Conservation (phyloP, 2,113 vertebrate genomes). For the Sprattus sprattus region DNA sequence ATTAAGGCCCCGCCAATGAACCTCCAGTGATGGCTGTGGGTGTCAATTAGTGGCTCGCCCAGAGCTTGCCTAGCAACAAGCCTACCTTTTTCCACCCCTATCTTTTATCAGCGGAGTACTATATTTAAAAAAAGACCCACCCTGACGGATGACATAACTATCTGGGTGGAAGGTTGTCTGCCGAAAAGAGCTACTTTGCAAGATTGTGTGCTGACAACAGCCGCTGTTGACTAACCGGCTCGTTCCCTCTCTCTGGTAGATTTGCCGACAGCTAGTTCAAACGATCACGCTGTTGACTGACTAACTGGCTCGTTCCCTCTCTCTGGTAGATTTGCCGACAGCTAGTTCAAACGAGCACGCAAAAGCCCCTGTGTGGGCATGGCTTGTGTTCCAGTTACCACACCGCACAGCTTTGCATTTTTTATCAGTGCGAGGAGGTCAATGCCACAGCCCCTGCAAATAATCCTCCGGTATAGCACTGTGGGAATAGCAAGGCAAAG, state of each 20-base stretch:
- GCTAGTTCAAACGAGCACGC: background rate
- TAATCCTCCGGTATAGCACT: constrained; percentile 19
- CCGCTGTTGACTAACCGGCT: background rate
- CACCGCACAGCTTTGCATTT: background rate
- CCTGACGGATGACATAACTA: background rate
- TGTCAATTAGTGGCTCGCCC: background rate
- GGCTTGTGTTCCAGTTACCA: background rate
- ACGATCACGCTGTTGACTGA: too few species aligned
- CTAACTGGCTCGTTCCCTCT: too few species aligned
- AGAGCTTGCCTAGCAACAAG: background rate
- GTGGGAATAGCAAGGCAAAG: constrained; percentile 4
- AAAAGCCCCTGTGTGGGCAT: background rate
- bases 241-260: background rate
- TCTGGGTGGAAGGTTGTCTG: background rate
- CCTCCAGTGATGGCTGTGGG: background rate
- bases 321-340: background rate
- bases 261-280: background rate
- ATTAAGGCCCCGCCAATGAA: constrained; percentile 43
- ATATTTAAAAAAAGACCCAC: background rate
- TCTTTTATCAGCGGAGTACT: background rate
- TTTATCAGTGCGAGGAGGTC: constrained; percentile 9
- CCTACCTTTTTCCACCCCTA: background rate
- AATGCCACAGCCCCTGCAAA: background rate
- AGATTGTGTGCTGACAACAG: background rate
- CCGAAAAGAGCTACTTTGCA: background rate